Conservation (phyloP, 1,140 invertebrate genomes). For the Lineus longissimus region DNA sequence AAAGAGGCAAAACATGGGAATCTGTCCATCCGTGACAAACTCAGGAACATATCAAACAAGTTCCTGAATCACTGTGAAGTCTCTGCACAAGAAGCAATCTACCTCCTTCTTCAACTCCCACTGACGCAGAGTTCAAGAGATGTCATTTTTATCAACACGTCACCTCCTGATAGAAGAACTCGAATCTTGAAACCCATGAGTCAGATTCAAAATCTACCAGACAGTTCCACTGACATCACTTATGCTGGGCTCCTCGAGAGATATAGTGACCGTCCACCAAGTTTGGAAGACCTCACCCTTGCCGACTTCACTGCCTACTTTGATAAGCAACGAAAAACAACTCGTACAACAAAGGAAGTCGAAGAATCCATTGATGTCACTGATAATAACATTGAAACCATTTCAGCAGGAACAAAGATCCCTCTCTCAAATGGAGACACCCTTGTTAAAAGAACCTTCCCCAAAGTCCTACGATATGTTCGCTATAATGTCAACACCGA, state of each 20-base stretch:
- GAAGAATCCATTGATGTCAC: not conserved
- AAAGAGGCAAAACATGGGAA: slow-evolving; percentile 23
- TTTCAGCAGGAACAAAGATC: too few species aligned
- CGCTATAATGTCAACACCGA: slow-evolving; percentile 9
- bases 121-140: slow-evolving; percentile 17
- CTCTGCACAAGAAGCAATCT: slow-evolving; percentile 22
- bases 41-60: slow-evolving; percentile 22
- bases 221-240: not conserved
- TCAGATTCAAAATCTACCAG: not conserved
- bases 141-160: slow-evolving; percentile 25
- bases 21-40: slow-evolving; percentile 17
- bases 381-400: not conserved
- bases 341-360: not conserved
- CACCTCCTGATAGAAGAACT: slow-evolving; percentile 16
- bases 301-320: not conserved
- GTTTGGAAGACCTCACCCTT: not conserved
- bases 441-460: not conserved
- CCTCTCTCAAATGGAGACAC: not conserved
- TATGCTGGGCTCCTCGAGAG: not conserved
- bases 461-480: slow-evolving; percentile 15
- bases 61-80: slow-evolving; percentile 21
- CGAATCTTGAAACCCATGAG: slow-evolving; percentile 18
- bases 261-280: not conserved
- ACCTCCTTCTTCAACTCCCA: slow-evolving; percentile 27
- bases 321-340: not conserved